phyloP scores from a whole-genome alignment of 2,797 vertebrate species.

The Spinus pinus region DNA sequence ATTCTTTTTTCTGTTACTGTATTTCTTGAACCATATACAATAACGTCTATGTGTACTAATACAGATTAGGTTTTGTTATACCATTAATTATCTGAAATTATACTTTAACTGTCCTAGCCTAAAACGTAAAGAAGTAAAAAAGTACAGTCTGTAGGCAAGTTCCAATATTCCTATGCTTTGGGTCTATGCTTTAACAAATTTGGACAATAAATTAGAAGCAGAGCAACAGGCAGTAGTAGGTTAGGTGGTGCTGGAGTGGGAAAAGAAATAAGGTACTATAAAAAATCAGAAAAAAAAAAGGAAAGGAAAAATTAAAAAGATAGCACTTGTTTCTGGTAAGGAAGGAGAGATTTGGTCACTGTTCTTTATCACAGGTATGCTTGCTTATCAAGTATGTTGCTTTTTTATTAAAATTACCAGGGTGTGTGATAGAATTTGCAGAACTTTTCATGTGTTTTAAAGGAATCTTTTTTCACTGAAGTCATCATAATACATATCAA shows the following conservation, averaged over 20 bases:
- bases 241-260: background rate
- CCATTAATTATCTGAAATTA: background rate
- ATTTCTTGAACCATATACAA: background rate
- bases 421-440: background rate
- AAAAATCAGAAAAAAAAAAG: background rate
- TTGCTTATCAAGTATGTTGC: accelerated
- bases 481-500: background rate
- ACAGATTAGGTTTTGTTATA: background rate
- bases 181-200: background rate
- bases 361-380: background rate
- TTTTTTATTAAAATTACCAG: background rate
- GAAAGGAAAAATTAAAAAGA: background rate
- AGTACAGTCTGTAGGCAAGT: background rate
- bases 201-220: background rate
- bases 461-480: background rate
- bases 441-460: background rate
- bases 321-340: background rate
- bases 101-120: background rate
- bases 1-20: background rate
- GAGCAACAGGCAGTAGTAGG: background rate
- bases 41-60: background rate
- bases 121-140: background rate
- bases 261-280: background rate
- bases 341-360: background rate
- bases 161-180: background rate